Evolutionary conservation across 2,113 vertebrate genomes (phyloP).

Genomic region (Prinia subflava): DNA sequence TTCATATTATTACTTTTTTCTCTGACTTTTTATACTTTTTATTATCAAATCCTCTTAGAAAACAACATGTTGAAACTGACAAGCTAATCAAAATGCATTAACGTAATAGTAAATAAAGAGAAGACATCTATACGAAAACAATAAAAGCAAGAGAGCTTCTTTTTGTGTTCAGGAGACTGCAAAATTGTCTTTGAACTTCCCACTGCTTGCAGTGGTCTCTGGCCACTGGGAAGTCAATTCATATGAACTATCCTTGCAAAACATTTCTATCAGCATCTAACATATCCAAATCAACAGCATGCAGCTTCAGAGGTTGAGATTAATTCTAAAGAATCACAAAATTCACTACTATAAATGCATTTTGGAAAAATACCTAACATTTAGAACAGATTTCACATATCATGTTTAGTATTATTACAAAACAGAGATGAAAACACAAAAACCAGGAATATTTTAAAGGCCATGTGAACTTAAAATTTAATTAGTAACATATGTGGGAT

Average conservation of each 20-base stretch:
- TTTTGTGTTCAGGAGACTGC: background rate
- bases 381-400: background rate
- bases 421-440: background rate
- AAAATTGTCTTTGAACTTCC: background rate
- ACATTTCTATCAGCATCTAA: background rate
- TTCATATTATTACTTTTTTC: background rate
- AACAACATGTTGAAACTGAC: background rate
- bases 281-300: background rate
- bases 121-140: background rate
- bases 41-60: background rate
- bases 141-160: background rate
- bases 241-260: background rate
- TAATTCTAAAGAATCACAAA: background rate
- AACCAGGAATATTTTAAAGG: background rate
- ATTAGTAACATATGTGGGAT: background rate
- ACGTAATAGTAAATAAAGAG: background rate
- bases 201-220: background rate
- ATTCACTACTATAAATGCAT: background rate
- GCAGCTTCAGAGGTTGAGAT: background rate
- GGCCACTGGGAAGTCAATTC: background rate
- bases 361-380: background rate
- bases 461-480: background rate
- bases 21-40: background rate
- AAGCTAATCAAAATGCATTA: background rate
- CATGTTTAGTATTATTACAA: background rate